Base-by-base conservation (phyloP, 2,113 vertebrate species). In the Rhinopithecus roxellana region DNA sequence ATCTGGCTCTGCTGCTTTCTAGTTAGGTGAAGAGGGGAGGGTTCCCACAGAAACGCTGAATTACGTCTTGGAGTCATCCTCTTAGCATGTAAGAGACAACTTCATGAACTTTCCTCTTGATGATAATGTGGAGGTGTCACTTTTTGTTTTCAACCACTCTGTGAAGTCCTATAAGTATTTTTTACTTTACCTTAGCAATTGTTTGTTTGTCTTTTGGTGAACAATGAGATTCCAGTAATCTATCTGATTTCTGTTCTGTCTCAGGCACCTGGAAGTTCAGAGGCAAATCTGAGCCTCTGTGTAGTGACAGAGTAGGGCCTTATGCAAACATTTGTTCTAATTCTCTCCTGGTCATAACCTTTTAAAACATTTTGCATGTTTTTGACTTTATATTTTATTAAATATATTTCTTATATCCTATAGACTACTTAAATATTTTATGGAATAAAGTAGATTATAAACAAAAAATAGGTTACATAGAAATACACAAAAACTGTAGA, bases 401-500 rank as follows among this genome's bases (percentile, higher is more conserved):
- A 18, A 50, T 52, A 52, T 4, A 12, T 74, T 92, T 92, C 30
- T 91, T 81, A 75, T 57, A 72, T 57, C 43, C 32, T 70, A 61
- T 45, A 40, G 87, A 16, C 6, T 50, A 89, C 35, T 78, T 82
- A 94, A 94, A 92, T 92, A 35, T 87, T 83, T 93, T 75, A 45
- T 75, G 45, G 22, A 92, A 93, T 30, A 70, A 82, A 6, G 14
- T 70, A 90, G 32, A 3, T 72, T 61, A 78, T 43, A 81, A 75
- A 69, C 27, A 38, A 89, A 90, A 81, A 11, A 8, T 43, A 82
- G 50, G 1, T 89, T 43, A 79, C 50, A 70, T 82, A 61, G 18
- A 93, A 94, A 95, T 52, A 67, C 57, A 59, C 22, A 55, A 91
- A 97, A 84, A 77, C 23, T 55, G 8, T 1, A n/a, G 67, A 84